Evolutionary conservation across 2,888 invertebrate species (phyloP).

Genomic region (Lasius fuliginosus): DNA sequence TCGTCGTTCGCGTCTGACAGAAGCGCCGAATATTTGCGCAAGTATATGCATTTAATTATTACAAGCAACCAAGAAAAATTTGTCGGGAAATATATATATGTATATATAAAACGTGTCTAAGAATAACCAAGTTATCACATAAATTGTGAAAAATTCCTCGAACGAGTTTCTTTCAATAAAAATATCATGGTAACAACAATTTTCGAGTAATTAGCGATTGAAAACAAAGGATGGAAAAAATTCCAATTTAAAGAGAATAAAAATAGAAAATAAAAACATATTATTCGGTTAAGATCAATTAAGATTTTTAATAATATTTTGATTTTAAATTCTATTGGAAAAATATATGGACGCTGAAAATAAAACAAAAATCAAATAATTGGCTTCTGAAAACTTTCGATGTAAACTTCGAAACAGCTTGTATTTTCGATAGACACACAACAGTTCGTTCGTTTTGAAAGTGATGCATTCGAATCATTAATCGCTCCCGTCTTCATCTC

Average conservation of each 20-base stretch:
- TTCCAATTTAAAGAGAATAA: not conserved
- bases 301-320: not conserved
- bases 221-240: not conserved
- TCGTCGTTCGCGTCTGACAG: conserved; percentile 62
- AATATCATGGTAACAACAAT: not conserved
- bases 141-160: not conserved
- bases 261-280: not conserved
- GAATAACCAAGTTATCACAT: not conserved
- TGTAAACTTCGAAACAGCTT: not conserved
- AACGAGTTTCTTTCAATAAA: not conserved
- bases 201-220: not conserved
- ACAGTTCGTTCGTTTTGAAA: not conserved
- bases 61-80: conserved; percentile 12
- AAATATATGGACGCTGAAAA: not conserved
- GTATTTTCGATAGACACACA: not conserved
- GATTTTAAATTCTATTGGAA: not conserved
- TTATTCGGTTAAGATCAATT: not conserved
- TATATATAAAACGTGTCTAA: not conserved
- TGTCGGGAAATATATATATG: not conserved
- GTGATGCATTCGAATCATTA: conserved; percentile 30
- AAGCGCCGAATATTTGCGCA: conserved; percentile 60
- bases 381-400: not conserved
- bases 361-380: not conserved
- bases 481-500: not conserved
- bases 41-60: conserved; percentile 60